phyloP scores from a whole-genome alignment of 2,888 invertebrate species.

The Ectemnius cavifrons region DNA sequence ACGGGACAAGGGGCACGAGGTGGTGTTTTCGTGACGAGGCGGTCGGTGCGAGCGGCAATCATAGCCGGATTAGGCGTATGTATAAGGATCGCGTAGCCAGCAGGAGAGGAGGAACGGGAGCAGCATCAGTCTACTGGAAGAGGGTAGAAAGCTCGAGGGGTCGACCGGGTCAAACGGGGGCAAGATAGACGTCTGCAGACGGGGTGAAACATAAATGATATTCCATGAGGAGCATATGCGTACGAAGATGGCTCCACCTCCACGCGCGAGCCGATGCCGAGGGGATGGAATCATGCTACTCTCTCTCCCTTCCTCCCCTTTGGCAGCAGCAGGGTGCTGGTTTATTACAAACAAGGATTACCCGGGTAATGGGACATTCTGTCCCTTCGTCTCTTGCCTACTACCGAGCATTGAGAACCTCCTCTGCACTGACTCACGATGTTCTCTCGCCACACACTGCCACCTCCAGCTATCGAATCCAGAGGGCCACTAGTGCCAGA shows the following conservation, averaged over 20 bases:
- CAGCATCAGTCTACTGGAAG: slow-evolving; percentile 34
- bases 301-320: slow-evolving; percentile 44
- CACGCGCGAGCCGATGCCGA: slow-evolving; percentile 52
- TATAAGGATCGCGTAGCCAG: slow-evolving; percentile 63
- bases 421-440: slow-evolving; percentile 66
- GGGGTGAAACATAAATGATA: slow-evolving; percentile 76
- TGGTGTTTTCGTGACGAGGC: slow-evolving; percentile 54
- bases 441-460: slow-evolving; percentile 14
- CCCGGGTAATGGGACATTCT: slow-evolving; percentile 75
- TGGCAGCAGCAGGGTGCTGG: slow-evolving; percentile 73
- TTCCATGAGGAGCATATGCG: slow-evolving; percentile 77
- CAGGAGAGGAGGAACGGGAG: not conserved
- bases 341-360: slow-evolving; percentile 78
- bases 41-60: slow-evolving; percentile 68
- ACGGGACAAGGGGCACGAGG: slow-evolving; percentile 37
- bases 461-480: not conserved
- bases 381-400: slow-evolving; percentile 61
- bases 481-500: no score
- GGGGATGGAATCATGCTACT: slow-evolving; percentile 41
- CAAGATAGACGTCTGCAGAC: slow-evolving; percentile 61
- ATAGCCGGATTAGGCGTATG: slow-evolving; percentile 74
- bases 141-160: slow-evolving; percentile 49
- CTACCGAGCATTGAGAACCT: slow-evolving; percentile 53
- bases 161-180: slow-evolving; percentile 63
- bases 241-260: slow-evolving; percentile 66